Base-by-base conservation (phyloP, 2,797 vertebrate genomes). In the Typhlichthys eigenmanni region DNA sequence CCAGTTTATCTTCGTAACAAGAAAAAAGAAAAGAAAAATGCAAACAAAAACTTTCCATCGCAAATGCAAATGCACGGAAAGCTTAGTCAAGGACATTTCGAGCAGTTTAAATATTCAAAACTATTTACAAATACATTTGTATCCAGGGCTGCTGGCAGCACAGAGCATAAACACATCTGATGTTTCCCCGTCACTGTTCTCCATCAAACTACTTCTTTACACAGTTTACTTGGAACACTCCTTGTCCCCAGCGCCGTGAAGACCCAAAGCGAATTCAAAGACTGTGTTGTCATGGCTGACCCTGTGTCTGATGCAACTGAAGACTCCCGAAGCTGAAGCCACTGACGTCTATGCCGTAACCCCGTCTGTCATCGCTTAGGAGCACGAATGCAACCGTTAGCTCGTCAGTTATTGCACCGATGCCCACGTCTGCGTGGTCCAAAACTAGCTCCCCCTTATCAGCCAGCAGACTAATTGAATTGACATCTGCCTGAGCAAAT, bases 401-500 rank as follows among this genome's bases (percentile, higher is more conserved):
- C 74, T 81, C 74, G 71, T 83, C 60, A 80, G 76, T 86, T 87
- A 83, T 88, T 84, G 66, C 67, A 73, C 79, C 74, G 76, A 85
- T 83, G 84, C 83, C 68, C 82, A 61, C 75, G 80, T 77, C 78
- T 54, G 68, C 56, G 78, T 74, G 72, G 65, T 79, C 83, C 81
- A 66, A 76, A 52, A 68, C 78, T 67, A 69, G 80, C 76, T 83
- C 79, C 84, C 69, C 84, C 84, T 87, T 87, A 86, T 89, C 87
- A 79, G 80, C 76, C 75, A 61, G 67, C 67, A 74, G 78, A 81
- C 75, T 80, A 90, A 89, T 88, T 87, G 76, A 86, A 87, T 75
- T 86, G 85, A 90, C 88, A 79, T 87, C 75, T 57, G 71, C 75
- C 80, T 82, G 76, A 88, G 79, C 75, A 87, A 88, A 88, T 84